Evolutionary conservation across 2,797 vertebrate genomes (phyloP).

Genomic region (Melanogrammus aeglefinus): DNA sequence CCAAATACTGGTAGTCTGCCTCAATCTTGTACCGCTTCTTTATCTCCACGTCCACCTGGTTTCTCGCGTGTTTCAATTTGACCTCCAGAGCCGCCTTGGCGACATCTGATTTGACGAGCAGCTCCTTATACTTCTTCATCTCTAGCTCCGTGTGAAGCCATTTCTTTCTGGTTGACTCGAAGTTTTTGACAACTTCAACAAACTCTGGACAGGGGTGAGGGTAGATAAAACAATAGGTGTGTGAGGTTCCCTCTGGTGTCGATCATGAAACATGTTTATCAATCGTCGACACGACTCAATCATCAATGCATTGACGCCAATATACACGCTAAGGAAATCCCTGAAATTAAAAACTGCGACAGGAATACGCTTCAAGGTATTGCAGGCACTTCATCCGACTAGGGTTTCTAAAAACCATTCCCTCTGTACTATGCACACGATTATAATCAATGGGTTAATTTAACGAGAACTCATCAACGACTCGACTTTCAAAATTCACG

Average conservation of each 20-base stretch:
- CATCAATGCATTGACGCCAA: too few species aligned
- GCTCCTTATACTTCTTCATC: constrained; percentile 71
- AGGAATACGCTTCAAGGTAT: too few species aligned
- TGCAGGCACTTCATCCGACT: too few species aligned
- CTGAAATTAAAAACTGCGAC: background rate
- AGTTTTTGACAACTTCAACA: constrained; percentile 57
- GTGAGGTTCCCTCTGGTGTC: background rate
- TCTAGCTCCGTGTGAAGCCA: constrained; percentile 62
- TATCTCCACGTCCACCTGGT: constrained; percentile 87
- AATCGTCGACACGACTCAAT: background rate
- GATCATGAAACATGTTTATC: background rate
- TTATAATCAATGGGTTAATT: too few species aligned
- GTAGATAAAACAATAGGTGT: background rate
- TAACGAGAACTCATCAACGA: too few species aligned
- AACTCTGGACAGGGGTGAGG: constrained; percentile 55
- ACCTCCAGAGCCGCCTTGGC: constrained; percentile 71
- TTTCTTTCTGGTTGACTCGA: constrained; percentile 67
- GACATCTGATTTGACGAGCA: constrained; percentile 73
- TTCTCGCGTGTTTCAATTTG: constrained; percentile 77
- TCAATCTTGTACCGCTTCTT: constrained; percentile 79
- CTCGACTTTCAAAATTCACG: too few species aligned
- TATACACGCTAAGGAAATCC: background rate
- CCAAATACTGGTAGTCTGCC: constrained; percentile 72
- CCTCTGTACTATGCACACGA: too few species aligned
- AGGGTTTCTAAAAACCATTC: too few species aligned